Conservation (phyloP, 2,113 vertebrate genomes). For the Varanus komodoensis region DNA sequence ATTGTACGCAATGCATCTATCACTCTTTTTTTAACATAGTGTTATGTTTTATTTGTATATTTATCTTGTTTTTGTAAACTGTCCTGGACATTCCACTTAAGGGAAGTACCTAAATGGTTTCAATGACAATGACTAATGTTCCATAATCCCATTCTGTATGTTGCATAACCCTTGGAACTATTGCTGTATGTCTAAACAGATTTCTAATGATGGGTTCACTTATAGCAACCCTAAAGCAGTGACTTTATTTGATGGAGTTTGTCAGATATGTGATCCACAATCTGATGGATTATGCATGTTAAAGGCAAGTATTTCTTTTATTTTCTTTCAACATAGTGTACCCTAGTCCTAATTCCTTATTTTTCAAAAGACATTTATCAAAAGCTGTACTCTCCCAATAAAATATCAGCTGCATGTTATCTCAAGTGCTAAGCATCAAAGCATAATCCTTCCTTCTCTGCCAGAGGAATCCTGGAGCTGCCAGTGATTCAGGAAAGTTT, state of each 20-base stretch:
- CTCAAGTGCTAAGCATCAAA: too few species aligned
- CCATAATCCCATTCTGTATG: not conserved
- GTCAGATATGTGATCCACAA: conserved; percentile 83
- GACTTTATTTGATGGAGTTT: conserved; percentile 85
- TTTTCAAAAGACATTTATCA: too few species aligned
- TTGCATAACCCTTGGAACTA: conserved; percentile 8
- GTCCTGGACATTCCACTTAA: not conserved
- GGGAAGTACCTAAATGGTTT: not conserved
- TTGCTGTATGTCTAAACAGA: conserved; percentile 74
- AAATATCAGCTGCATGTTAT: too few species aligned
- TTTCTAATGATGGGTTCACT: conserved; percentile 89
- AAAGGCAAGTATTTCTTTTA: conserved; percentile 76
- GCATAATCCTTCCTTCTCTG: too few species aligned
- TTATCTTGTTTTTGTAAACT: not conserved
- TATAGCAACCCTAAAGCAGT: conserved; percentile 90
- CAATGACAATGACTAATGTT: not conserved
- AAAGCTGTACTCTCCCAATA: too few species aligned
- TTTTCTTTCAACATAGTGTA: too few species aligned
- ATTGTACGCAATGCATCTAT: not conserved
- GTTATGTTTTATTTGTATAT: not conserved
- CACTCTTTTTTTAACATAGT: not conserved
- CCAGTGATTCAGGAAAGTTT: too few species aligned
- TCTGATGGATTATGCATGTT: conserved; percentile 78
- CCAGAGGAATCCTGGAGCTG: too few species aligned
- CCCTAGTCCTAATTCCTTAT: too few species aligned